Evolutionary conservation across 2,888 invertebrate genomes (phyloP).

Genomic region (Caenorhabditis doughertyi): DNA sequence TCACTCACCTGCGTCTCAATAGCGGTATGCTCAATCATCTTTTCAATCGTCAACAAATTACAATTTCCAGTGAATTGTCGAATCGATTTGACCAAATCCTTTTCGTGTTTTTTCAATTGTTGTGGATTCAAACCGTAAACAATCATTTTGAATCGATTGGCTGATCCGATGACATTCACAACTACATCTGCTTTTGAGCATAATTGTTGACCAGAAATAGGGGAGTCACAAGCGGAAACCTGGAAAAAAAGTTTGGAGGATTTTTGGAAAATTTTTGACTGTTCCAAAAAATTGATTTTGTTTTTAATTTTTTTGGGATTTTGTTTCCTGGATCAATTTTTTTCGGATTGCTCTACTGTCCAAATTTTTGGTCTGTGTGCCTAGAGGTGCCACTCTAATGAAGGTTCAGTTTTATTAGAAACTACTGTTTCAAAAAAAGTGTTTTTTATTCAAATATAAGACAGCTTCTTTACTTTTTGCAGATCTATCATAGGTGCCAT

Average conservation of each 20-base stretch:
- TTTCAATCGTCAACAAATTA: conserved; percentile 78
- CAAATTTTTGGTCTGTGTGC: too few relatives aligned
- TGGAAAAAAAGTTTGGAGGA: conserved; percentile 8
- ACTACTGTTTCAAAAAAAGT: too few relatives aligned
- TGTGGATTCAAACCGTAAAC: conserved; percentile 78
- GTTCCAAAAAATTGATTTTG: neutral
- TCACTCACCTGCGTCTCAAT: conserved; percentile 65
- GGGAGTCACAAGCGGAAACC: conserved; percentile 79
- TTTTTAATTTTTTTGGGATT: neutral
- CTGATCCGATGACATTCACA: conserved; percentile 77
- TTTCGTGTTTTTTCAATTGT: conserved; percentile 76
- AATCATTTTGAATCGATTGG: conserved; percentile 79
- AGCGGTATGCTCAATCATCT: conserved; percentile 74
- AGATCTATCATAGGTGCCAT: too few relatives aligned
- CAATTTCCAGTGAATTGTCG: conserved; percentile 80
- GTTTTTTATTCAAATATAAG: too few relatives aligned
- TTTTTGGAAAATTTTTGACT: neutral
- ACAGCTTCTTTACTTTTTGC: too few relatives aligned
- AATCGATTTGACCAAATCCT: conserved; percentile 79
- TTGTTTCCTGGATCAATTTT: too few relatives aligned
- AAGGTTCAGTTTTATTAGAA: too few relatives aligned
- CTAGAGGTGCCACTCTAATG: too few relatives aligned
- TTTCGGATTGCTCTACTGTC: too few relatives aligned
- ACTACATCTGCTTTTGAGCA: conserved; percentile 79
- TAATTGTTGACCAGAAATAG: conserved; percentile 75